These are phyloP conservation scores for Drosophila helvetica DNA, from an alignment of 2,888 invertebrate species.

Conservation along the genomic window DNA sequence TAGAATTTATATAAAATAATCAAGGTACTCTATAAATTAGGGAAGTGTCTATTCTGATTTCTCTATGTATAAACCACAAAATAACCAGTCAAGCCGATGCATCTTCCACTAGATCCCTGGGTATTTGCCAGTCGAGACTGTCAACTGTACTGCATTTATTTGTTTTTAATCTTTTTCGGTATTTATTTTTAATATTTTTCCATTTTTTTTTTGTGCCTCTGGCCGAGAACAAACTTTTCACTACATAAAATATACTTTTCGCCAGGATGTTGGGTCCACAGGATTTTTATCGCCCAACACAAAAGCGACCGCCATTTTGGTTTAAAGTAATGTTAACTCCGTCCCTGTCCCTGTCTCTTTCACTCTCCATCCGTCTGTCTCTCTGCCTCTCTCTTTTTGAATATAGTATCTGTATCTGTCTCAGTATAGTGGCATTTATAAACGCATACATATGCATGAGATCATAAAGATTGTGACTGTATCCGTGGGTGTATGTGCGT, in stretches of 20 bases:
- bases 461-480: conserved; percentile 59
- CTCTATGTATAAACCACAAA: too few species aligned
- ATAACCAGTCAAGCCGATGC: too few species aligned
- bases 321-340: conserved; percentile 22
- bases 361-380: background rate
- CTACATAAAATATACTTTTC: conserved; percentile 10
- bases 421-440: conserved; percentile 54
- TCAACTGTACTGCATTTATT: background rate
- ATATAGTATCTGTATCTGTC: conserved; percentile 5
- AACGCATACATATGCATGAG: conserved; percentile 74
- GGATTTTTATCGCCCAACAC: conserved; percentile 35
- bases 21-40: too few species aligned
- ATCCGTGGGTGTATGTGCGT: conserved; percentile 20
- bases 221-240: conserved; percentile 32
- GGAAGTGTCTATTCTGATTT: too few species aligned
- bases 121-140: background rate
- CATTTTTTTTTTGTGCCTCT: conserved; percentile 5
- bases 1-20: too few species aligned
- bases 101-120: too few species aligned
- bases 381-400: conserved; percentile 2
- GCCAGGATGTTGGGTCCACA: conserved; percentile 17
- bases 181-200: background rate
- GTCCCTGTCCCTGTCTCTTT: conserved; percentile 11
- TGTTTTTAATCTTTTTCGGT: background rate
- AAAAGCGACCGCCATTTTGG: conserved; percentile 29